Percentiles rank a stretch among this genome's conserved stretches.
phyloP scores from a whole-genome alignment of 92 coral and sea anemone species.

The Porites rus region DNA sequence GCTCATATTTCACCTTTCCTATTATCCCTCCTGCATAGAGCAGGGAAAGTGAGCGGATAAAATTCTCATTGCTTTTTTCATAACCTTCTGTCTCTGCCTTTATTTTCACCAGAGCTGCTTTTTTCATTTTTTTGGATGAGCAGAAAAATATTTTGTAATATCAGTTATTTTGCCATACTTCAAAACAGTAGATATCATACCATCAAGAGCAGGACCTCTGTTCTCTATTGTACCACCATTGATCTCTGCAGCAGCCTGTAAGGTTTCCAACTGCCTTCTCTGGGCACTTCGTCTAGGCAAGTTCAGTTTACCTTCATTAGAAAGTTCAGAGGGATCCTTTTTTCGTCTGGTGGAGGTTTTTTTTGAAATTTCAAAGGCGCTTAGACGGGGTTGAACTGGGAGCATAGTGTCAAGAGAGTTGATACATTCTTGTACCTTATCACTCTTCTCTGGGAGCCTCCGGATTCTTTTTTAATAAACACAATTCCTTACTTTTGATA shows the following conservation, averaged over 20 bases:
- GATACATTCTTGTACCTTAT: conserved; percentile 28
- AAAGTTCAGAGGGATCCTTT: conserved; percentile 55
- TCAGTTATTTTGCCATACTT: conserved; percentile 50
- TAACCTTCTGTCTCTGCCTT: conserved; percentile 12
- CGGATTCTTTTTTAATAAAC: background rate
- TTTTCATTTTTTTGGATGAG: conserved; percentile 44
- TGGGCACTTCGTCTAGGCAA: conserved; percentile 61
- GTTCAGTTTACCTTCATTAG: conserved; percentile 51
- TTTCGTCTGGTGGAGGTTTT: conserved; percentile 32
- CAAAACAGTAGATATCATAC: conserved; percentile 64
- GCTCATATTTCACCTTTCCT: conserved; percentile 37
- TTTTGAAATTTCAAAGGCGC: conserved; percentile 22
- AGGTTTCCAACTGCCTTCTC: conserved; percentile 13
- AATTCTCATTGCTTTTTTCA: too few species aligned
- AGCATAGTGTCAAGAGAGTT: conserved; percentile 20
- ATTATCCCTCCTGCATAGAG: conserved; percentile 73
- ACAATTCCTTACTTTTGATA: conserved; percentile 61
- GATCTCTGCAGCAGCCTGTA: conserved; percentile 63
- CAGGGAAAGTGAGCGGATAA: background rate
- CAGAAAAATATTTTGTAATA: conserved; percentile 23
- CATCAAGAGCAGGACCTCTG: conserved; percentile 69
- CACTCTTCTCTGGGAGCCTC: conserved; percentile 22
- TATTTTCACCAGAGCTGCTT: conserved; percentile 37
- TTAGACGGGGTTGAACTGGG: conserved; percentile 38
- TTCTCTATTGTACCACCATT: conserved; percentile 70